Base-by-base conservation (phyloP, 2,888 invertebrate genomes). In the Gasteruption jaculator region DNA sequence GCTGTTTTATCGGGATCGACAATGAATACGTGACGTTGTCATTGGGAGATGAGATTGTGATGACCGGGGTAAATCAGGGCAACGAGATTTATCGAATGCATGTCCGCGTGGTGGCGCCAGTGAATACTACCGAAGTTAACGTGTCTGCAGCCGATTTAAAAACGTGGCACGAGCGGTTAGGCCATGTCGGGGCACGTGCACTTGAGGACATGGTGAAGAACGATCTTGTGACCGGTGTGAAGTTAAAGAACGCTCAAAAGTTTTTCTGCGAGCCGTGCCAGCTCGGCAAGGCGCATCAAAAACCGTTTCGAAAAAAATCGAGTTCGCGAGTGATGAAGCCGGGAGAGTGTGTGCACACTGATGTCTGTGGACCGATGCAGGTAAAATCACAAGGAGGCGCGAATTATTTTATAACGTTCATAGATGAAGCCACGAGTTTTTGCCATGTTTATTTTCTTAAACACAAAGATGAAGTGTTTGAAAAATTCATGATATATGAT, bases 261-360 rank as follows among this genome's bases (percentile, higher is more conserved):
- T 30, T 56, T 36, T 50, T 48, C 35, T 55, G 55, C 38, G 49
- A n/a, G n/a, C n/a, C n/a, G n/a, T n/a, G n/a, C n/a, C n/a, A n/a
- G n/a, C n/a, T n/a, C 12, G 42, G 42, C 14, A 45, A 45, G 32
- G 30, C 38, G 31, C 42, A 38, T 18, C 33, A 27, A 6, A 27
- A 39, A 2, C 35, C 39, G 15, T 43, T 43, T 30, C 34, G 37
- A 21, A 26, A 24, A 25, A 34, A 12, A n/a, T 10, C 19, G 20
- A 35, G 30, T 3, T 15, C 11, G 14, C 48, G 36, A 36, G n/a
- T n/a, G n/a, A n/a, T n/a, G n/a, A n/a, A n/a, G n/a, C 34, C 39
- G 11, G 43, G 39, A 14, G 34, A 43, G 18, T 15, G 19, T 15
- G 24, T 41, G 10, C 20, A 39, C 22, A 20, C 29, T 3, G 43